Evolutionary conservation across 2,113 vertebrate genomes (phyloP).

Genomic region (Archilochus colubris): DNA sequence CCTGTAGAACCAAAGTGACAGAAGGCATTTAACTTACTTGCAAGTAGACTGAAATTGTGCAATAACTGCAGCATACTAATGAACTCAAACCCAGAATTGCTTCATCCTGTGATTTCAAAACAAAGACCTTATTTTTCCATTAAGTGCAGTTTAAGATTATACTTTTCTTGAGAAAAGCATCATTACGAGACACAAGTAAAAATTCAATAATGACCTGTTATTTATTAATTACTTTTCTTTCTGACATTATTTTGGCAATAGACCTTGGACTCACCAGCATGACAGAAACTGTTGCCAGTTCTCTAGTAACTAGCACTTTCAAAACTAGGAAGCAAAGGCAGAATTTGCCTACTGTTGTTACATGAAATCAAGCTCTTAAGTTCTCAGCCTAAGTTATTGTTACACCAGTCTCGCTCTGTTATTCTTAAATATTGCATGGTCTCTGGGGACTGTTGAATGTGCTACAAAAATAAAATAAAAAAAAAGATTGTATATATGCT

Average conservation of each 20-base stretch:
- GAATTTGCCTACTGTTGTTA: neutral
- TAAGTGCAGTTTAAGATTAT: slow-evolving; percentile 4
- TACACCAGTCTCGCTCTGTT: neutral
- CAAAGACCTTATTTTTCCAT: neutral
- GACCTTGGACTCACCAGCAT: neutral
- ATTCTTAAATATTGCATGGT: neutral
- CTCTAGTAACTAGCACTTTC: neutral
- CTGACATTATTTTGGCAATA: neutral
- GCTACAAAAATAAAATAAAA: neutral
- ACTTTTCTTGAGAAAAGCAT: slow-evolving; percentile 27
- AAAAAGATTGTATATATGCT: neutral
- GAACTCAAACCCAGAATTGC: slow-evolving; percentile 47
- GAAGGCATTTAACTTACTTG: slow-evolving; percentile 16
- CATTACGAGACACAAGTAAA: slow-evolving; percentile 1
- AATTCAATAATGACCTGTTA: slow-evolving; percentile 16
- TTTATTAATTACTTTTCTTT: neutral
- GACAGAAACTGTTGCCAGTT: neutral
- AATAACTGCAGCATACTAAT: slow-evolving; percentile 28
- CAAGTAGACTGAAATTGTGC: slow-evolving; percentile 38
- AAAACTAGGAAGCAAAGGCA: neutral
- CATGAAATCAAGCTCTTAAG: slow-evolving; percentile 2
- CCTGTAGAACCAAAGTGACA: neutral
- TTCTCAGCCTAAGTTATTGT: neutral
- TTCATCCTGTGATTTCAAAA: slow-evolving; percentile 65
- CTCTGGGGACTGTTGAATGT: neutral